A percentile compares a stretch with the other conserved stretches of the same genome.
Evolutionary conservation across 2,113 vertebrate species (phyloP).

Genomic region (Lepidothrix coronata): DNA sequence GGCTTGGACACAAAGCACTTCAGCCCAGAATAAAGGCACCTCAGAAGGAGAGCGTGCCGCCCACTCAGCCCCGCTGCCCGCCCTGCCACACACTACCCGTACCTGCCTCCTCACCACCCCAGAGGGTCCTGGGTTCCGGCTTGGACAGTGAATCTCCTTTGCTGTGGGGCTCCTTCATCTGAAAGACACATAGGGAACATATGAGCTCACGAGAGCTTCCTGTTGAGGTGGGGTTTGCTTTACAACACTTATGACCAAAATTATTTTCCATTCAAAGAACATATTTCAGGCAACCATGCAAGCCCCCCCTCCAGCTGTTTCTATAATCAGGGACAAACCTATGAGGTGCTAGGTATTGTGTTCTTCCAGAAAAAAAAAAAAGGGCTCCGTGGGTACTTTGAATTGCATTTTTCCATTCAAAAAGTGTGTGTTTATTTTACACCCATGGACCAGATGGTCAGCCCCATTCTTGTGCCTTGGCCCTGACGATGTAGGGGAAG

Average conservation of each 20-base stretch:
- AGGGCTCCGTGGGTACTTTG: background rate
- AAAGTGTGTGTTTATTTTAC: background rate
- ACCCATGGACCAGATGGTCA: background rate
- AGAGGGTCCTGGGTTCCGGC: constrained; percentile 70
- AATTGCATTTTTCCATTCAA: background rate
- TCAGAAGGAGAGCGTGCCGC: background rate
- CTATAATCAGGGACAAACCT: background rate
- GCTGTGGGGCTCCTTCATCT: constrained; percentile 73
- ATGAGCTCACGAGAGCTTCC: background rate
- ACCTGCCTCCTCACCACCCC: constrained; percentile 75
- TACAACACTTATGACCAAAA: background rate
- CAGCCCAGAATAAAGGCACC: background rate
- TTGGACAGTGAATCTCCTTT: constrained; percentile 60
- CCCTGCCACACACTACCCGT: background rate
- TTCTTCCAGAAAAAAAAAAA: background rate
- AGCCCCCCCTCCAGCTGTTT: background rate
- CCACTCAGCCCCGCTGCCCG: rapidly evolving
- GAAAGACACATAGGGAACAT: constrained; percentile 66
- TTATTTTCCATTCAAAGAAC: background rate
- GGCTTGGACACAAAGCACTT: background rate
- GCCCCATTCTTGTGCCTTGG: background rate
- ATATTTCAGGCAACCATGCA: rapidly evolving
- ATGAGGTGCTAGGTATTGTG: background rate
- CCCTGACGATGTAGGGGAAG: background rate
- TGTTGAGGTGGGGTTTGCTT: background rate